Evolutionary conservation across 2,888 invertebrate genomes (phyloP), one percentile per base, ranked within the genome.

Genomic region (Hartigia nigra): DNA sequence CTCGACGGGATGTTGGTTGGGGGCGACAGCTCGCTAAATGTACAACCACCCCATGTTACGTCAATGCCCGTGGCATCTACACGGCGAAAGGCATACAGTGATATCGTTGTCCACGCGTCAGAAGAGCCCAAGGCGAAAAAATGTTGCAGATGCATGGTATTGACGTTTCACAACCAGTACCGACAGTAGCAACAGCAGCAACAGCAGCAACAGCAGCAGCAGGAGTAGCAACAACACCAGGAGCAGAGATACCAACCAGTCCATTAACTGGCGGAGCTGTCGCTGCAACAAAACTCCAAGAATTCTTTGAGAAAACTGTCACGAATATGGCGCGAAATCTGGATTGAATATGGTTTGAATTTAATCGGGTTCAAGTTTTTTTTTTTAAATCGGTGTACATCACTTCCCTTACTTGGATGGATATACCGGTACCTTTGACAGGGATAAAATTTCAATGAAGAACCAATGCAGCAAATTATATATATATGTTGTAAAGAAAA

Each of bases 11-110:
- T 32, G 69, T 84, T 87, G 88, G 85, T 86, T 88, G 85, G 86
- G 85, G 85, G 85, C 86, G 88, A 87, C 88, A 88, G 87, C 87
- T 86, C 85, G 88, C 87, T 85, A 88, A 88, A 88, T 87, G 88
- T 84, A 86, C 87, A 86, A 86, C 87, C 82, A 82, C 82, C 83
- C 32, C 85, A 36, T 34, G 83, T 81, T 82, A 83, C 82, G 84
- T 85, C 84, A 85, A 84, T n/a, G n/a, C n/a, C n/a, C 85, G 79
- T 84, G 79, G 75, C 23, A 36, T 75, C 34, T 75, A 5, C 75
- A 34, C 75, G 34, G 75, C 31, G 70, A 79, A 80, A 84, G 84
- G 77, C 82, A 79, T 80, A 74, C 78, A 76, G 76, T 79, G 80
- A 85, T 82, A 85, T 86, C 84, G 82, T 83, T 82, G 84, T 84